Conservation (phyloP, 2,113 vertebrate genomes). For the Perca schrenkii region DNA sequence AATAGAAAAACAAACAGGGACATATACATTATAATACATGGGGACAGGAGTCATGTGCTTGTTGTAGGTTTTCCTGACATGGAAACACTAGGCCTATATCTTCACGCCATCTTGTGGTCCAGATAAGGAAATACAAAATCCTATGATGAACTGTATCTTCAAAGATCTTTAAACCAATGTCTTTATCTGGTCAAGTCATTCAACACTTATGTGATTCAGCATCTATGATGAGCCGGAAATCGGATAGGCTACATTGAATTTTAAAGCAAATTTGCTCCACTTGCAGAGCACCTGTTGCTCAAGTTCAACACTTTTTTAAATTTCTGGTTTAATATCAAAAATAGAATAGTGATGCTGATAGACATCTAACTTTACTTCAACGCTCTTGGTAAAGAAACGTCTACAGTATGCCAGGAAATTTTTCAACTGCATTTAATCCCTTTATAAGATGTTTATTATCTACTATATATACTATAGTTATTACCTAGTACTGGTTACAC, state of each 20-base stretch:
- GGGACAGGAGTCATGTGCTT: background rate
- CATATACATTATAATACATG: background rate
- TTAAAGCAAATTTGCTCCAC: background rate
- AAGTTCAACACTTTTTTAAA: background rate
- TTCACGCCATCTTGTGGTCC: conserved; percentile 64
- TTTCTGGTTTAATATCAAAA: background rate
- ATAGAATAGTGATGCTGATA: background rate
- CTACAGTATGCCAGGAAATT: background rate
- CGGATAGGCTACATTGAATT: background rate
- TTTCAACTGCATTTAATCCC: background rate
- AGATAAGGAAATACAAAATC: background rate
- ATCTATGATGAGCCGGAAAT: background rate
- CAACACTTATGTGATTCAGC: background rate
- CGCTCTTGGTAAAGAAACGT: background rate
- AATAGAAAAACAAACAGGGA: background rate
- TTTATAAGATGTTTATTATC: background rate
- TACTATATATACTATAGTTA: background rate
- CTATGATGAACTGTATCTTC: background rate
- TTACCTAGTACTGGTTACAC: background rate
- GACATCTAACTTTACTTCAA: background rate
- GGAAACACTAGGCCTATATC: conserved; percentile 10
- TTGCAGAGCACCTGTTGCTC: conserved; percentile 1
- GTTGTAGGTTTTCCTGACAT: background rate
- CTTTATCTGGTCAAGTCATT: background rate
- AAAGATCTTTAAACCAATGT: background rate